These are phyloP conservation scores for Pseudobourletiella spinata DNA, from an alignment of 1,140 invertebrate species.

Conservation along the genomic window DNA sequence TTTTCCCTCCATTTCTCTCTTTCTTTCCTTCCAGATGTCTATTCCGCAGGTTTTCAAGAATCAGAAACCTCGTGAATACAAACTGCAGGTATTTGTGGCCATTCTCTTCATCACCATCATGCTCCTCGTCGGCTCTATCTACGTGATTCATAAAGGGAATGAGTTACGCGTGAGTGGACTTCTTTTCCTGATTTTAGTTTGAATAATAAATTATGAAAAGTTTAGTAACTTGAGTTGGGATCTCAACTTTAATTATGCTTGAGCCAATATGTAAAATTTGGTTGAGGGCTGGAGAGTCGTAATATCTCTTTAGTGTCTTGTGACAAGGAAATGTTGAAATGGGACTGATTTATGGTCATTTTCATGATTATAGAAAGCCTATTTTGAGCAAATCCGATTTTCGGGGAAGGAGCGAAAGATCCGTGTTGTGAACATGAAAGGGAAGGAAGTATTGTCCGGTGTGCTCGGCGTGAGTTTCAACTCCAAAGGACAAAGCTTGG, in stretches of 20 bases:
- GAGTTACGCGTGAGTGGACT: conserved; percentile 47
- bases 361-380: conserved; percentile 52
- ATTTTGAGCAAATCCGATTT: conserved; percentile 74
- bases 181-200: not conserved
- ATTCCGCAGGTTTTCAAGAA: conserved; percentile 47
- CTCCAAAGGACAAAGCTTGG: conserved; percentile 52
- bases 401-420: conserved; percentile 67
- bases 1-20: too few relatives aligned
- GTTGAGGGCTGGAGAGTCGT: too few relatives aligned
- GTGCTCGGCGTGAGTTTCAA: conserved; percentile 53
- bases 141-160: conserved; percentile 70
- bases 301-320: too few relatives aligned
- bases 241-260: too few relatives aligned
- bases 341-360: too few relatives aligned
- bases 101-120: conserved; percentile 69
- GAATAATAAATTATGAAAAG: not conserved
- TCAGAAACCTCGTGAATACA: conserved; percentile 52
- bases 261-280: too few relatives aligned
- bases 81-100: conserved; percentile 66
- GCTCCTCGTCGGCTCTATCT: conserved; percentile 70
- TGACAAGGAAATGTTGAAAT: too few relatives aligned
- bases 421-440: conserved; percentile 58
- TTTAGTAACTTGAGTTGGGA: too few relatives aligned
- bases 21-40: too few relatives aligned
- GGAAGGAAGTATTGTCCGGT: conserved; percentile 60